Base-by-base conservation (phyloP, 2,113 vertebrate species). In the Plectropomus leopardus region DNA sequence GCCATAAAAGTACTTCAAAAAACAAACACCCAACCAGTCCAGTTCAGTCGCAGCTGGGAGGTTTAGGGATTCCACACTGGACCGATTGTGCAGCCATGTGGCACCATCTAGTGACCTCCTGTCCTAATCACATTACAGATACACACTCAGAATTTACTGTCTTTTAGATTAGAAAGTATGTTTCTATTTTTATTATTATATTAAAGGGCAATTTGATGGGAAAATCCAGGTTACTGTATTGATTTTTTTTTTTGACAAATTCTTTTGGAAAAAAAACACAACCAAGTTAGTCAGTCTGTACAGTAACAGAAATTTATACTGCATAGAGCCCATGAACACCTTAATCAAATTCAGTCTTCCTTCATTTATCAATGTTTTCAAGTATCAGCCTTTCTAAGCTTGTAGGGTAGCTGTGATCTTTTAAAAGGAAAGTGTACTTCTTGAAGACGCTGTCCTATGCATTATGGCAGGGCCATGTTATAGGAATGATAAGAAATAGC, bases 61-160 rank as follows among this genome's bases (percentile, higher is more conserved):
- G n/a, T n/a, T 68, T 32, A 15, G 32, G 17, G 55, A 36, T 2
- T 4, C 42, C 8, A 13, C 28, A 26, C 2, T 30, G 17, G 26
- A 65, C 5, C 32, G 17, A 60, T 69, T 45, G 19, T 24, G 36
- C 58, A 88, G 72, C 70, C 48, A 58, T 72, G 72, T 90, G 64
- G 86, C 88, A 7, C 92, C 92, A 91, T 83, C 93, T 92, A 91
- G 90, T 88, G 93, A 60, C 26, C 23, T 34, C 58, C 82, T 50
- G 5, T 54, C 67, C 72, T 15, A 76, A 59, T 85, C 68, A 76
- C 86, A 66, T 64, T 64, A 40, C 7, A 10, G 63, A 6, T 36
- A n/a, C 24, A 40, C 3, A 40, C 1, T 47, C 47, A 26, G 8
- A 45, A 8, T 66, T 15, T 4, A 42, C 4, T 9, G 5, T 51